Evolutionary conservation across 2,888 invertebrate genomes (phyloP).

Genomic region (Flexamia atlantica): DNA sequence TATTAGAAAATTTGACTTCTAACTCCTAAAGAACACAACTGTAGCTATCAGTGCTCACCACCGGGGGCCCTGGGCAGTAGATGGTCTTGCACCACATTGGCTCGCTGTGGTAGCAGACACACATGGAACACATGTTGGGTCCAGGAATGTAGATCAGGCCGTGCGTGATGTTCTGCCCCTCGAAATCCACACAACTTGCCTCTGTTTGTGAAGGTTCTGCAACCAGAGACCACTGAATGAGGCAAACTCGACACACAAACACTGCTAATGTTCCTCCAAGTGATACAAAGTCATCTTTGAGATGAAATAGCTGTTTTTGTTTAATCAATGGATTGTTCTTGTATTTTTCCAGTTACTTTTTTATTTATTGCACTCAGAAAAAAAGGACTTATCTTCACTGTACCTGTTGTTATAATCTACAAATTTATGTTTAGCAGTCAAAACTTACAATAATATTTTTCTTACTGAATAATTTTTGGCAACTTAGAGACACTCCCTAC

Average conservation of each 20-base stretch:
- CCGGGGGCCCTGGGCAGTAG: constrained; percentile 88
- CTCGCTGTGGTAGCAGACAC: constrained; percentile 91
- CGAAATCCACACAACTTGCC: constrained; percentile 90
- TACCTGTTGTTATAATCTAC: no score
- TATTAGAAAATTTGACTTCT: background rate
- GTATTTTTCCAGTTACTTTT: no score
- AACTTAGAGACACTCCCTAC: no score
- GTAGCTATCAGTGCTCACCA: constrained; percentile 81
- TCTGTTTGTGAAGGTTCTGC: constrained; percentile 73
- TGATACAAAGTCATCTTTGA: background rate
- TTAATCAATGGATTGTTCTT: no score
- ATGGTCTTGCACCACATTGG: constrained; percentile 93
- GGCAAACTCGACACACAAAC: background rate
- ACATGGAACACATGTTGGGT: constrained; percentile 89
- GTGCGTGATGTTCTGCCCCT: constrained; percentile 87
- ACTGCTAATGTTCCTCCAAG: background rate
- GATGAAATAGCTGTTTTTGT: background rate
- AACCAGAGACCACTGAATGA: background rate
- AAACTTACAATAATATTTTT: no score
- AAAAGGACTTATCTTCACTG: no score
- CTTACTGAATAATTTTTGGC: no score
- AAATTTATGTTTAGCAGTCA: no score
- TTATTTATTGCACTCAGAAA: no score
- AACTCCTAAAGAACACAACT: background rate
- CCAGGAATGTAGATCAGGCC: constrained; percentile 91